Percentiles rank a stretch among this genome's conserved stretches.
phyloP scores from a whole-genome alignment of 1,140 invertebrate genomes.

The Drosophila carrolli region DNA sequence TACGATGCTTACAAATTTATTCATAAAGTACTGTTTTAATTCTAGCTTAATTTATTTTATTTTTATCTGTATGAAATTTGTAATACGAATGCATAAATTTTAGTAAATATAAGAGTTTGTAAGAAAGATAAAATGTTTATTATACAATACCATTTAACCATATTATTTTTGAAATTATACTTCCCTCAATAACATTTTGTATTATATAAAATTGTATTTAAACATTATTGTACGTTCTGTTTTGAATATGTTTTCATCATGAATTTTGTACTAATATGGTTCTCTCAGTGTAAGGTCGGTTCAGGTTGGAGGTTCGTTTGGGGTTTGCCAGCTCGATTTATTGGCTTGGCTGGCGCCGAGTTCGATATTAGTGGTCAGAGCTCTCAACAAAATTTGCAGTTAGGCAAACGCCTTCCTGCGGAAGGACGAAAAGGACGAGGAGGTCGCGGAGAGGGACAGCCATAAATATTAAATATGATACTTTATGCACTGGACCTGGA shows the following conservation, averaged over 20 bases:
- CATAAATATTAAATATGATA: slow-evolving; percentile 84
- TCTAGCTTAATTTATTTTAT: no score
- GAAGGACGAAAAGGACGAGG: slow-evolving; percentile 11
- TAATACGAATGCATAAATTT: no score
- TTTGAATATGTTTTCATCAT: not conserved
- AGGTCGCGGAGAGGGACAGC: slow-evolving; percentile 22
- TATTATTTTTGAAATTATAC: no score
- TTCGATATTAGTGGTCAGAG: slow-evolving; percentile 74
- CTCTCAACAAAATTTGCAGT: slow-evolving; percentile 53
- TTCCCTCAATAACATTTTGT: no score
- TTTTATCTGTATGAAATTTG: no score
- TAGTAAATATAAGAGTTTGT: no score
- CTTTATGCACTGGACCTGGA: slow-evolving; percentile 56
- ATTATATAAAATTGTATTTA: not conserved
- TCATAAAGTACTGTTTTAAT: no score
- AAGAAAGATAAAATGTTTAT: no score
- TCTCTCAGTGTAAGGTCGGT: slow-evolving; percentile 15
- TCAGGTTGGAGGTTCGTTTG: slow-evolving; percentile 34
- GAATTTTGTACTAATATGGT: not conserved
- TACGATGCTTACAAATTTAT: no score
- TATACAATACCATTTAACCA: no score
- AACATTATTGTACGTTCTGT: not conserved
- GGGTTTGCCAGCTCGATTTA: slow-evolving; percentile 63
- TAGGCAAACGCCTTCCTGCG: slow-evolving; percentile 24
- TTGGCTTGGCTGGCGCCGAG: slow-evolving; percentile 61